A percentile compares a stretch with the other conserved stretches of the same genome.
phyloP scores from a whole-genome alignment of 2,888 invertebrate genomes.

The Colletes collaris region DNA sequence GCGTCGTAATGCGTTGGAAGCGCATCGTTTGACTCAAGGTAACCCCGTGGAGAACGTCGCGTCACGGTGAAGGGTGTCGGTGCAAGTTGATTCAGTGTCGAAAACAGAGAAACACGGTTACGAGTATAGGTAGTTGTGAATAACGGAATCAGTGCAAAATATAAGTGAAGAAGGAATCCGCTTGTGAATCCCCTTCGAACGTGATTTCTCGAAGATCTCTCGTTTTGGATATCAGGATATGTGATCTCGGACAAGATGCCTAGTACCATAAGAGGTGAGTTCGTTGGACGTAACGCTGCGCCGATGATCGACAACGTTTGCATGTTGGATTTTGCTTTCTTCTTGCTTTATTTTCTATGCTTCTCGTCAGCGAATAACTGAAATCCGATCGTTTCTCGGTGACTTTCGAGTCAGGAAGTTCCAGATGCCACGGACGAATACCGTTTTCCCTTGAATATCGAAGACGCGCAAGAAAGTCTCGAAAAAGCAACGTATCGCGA shows the following conservation, averaged over 20 bases:
- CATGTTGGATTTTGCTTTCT: background rate
- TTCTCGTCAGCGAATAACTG: background rate
- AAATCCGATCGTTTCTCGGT: too few species aligned
- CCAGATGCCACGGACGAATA: too few species aligned
- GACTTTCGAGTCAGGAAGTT: too few species aligned
- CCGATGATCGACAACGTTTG: too few species aligned
- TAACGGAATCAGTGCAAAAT: constrained; percentile 49
- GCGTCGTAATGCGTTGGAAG: constrained; percentile 66
- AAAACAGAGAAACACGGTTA: constrained; percentile 42
- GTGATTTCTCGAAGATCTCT: constrained; percentile 41
- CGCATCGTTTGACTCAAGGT: constrained; percentile 57
- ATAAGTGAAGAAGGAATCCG: constrained; percentile 32
- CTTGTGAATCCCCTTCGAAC: constrained; percentile 45
- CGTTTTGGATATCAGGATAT: constrained; percentile 80
- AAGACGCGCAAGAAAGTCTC: background rate
- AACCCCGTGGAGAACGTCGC: constrained; percentile 29
- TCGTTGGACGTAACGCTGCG: too few species aligned
- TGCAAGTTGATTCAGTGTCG: constrained; percentile 51
- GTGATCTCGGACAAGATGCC: constrained; percentile 81
- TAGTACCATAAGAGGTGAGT: constrained; percentile 82
- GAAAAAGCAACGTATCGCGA: background rate
- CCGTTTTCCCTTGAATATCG: too few species aligned
- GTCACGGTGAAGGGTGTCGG: constrained; percentile 40
- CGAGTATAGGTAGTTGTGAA: constrained; percentile 31
- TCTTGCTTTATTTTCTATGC: background rate